Conservation (phyloP, 2,888 invertebrate species). For the Orthonychiurus folsomi region DNA sequence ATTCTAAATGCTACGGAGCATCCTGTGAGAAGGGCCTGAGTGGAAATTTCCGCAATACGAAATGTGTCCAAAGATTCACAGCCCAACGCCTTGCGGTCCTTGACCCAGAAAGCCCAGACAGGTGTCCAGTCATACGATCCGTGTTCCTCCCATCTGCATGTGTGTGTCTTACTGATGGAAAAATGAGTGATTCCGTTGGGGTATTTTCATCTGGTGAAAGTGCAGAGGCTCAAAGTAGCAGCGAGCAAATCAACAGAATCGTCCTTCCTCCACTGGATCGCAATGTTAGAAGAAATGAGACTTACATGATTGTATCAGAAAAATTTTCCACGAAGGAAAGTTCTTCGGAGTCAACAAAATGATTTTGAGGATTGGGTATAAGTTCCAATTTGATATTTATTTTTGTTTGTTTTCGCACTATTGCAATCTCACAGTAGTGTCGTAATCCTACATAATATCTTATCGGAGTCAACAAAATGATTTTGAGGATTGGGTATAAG, state of each 20-base stretch:
- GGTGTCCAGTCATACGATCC: conserved; percentile 37
- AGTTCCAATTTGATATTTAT: no score
- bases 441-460: no score
- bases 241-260: background rate
- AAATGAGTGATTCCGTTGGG: background rate
- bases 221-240: background rate
- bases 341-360: conserved; percentile 14
- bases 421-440: no score
- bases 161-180: conserved; percentile 27
- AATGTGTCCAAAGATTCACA: conserved; percentile 34
- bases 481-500: no score
- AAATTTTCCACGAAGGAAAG: conserved; percentile 24
- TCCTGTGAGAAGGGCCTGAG: conserved; percentile 7
- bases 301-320: conserved; percentile 23
- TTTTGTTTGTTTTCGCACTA: no score
- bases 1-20: conserved; percentile 12
- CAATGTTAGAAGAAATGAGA: conserved; percentile 12
- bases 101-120: conserved; percentile 34
- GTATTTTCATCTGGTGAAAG: background rate
- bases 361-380: no score
- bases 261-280: background rate
- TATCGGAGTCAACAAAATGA: no score
- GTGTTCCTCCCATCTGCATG: conserved; percentile 40
- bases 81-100: conserved; percentile 38
- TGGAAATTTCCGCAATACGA: conserved; percentile 11